These are phyloP conservation scores for Lanius collurio DNA, from an alignment of 2,113 vertebrate species.

Conservation along the genomic window DNA sequence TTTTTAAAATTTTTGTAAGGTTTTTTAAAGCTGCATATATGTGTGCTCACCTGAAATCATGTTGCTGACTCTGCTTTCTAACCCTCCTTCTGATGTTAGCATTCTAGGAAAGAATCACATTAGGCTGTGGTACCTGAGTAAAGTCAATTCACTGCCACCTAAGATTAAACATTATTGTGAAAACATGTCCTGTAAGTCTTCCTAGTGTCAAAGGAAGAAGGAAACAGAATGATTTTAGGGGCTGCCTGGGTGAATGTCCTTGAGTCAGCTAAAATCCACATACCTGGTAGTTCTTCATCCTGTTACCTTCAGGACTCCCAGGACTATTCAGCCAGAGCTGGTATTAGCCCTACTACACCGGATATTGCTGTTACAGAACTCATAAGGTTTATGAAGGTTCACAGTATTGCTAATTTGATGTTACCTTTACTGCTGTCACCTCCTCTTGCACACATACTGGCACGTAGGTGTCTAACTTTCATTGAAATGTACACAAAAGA, in stretches of 20 bases:
- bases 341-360: background rate
- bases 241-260: background rate
- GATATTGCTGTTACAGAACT: background rate
- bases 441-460: background rate
- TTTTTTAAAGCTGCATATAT: background rate
- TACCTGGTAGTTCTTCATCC: background rate
- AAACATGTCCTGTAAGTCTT: background rate
- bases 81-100: background rate
- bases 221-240: background rate
- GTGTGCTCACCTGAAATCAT: background rate
- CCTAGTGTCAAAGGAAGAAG: background rate
- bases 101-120: background rate
- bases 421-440: background rate
- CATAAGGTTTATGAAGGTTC: background rate
- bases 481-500: conserved; percentile 9
- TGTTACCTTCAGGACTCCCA: background rate
- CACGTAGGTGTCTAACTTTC: background rate
- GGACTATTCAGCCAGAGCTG: background rate
- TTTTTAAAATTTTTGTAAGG: background rate
- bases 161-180: background rate
- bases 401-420: background rate
- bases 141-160: background rate
- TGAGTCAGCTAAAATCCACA: background rate
- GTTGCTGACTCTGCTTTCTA: background rate
- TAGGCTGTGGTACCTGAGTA: background rate